Percentiles rank a stretch among this genome's conserved stretches.
These are phyloP conservation scores for Latheticus oryzae DNA, from an alignment of 2,888 invertebrate genomes.

Conservation along the genomic window DNA sequence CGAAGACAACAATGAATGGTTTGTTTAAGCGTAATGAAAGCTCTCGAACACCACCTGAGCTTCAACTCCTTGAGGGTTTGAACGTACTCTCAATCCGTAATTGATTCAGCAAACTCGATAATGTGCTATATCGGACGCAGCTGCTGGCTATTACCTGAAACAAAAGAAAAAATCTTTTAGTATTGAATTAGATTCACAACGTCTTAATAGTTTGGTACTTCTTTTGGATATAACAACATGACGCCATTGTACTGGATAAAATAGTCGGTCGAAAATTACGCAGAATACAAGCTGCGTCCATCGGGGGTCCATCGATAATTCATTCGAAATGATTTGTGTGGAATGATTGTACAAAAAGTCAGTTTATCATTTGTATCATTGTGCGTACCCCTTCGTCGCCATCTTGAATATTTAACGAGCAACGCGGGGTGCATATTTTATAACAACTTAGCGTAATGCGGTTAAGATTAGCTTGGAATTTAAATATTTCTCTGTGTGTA, in stretches of 20 bases:
- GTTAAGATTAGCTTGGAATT: slow-evolving; percentile 55
- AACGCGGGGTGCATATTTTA: slow-evolving; percentile 57
- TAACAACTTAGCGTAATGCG: slow-evolving; percentile 52
- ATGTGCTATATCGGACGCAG: slow-evolving; percentile 1
- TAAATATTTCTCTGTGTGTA: slow-evolving; percentile 41
- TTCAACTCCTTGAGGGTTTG: slow-evolving; percentile 2
- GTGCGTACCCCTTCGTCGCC: slow-evolving; percentile 45
- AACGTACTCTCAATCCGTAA: slow-evolving; percentile 10
- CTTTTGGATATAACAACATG: slow-evolving; percentile 4
- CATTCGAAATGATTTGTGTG: slow-evolving; percentile 39
- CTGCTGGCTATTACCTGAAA: slow-evolving; percentile 7
- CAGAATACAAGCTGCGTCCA: slow-evolving; percentile 3
- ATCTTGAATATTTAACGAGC: slow-evolving; percentile 55
- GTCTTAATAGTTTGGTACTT: slow-evolving; percentile 11
- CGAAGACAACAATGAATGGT: slow-evolving; percentile 32
- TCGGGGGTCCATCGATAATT: slow-evolving; percentile 26
- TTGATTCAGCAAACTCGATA: slow-evolving; percentile 4
- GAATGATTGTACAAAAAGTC: slow-evolving; percentile 36
- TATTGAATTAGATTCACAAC: too few relatives aligned
- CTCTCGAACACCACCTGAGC: slow-evolving; percentile 35
- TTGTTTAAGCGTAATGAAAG: slow-evolving; percentile 38
- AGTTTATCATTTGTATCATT: slow-evolving; percentile 39
- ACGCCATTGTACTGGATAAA: slow-evolving; percentile 23
- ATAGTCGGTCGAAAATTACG: slow-evolving; percentile 17
- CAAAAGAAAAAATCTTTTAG: slow-evolving; percentile 1